Evolutionary conservation across 2,888 invertebrate genomes (phyloP).

Genomic region (Cryptus armator): DNA sequence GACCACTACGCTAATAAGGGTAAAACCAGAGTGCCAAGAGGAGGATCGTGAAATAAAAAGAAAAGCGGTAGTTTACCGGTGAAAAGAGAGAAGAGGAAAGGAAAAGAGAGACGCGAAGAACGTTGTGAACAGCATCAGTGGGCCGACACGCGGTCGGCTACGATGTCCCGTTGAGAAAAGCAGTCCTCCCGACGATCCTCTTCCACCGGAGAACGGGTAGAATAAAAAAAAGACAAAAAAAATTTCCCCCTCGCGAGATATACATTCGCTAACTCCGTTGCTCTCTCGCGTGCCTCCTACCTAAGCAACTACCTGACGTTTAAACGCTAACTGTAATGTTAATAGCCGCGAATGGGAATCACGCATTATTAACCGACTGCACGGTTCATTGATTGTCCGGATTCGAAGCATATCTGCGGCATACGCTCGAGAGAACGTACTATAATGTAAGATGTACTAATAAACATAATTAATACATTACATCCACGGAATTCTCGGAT

Average conservation of each 20-base stretch:
- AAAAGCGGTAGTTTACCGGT: conserved; percentile 11
- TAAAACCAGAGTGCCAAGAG: conserved; percentile 56
- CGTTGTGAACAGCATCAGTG: neutral
- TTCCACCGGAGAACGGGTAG: conserved; percentile 6
- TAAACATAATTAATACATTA: neutral
- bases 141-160: conserved; percentile 29
- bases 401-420: conserved; percentile 21
- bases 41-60: conserved; percentile 22
- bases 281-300: neutral
- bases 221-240: conserved; percentile 32
- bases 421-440: neutral
- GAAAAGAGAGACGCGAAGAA: conserved; percentile 20
- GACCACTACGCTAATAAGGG: conserved; percentile 60
- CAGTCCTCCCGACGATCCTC: conserved; percentile 30
- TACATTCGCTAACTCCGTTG: conserved; percentile 13
- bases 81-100: conserved; percentile 17
- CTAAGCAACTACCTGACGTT: conserved; percentile 22
- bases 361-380: conserved; percentile 70
- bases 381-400: conserved; percentile 63
- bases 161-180: conserved; percentile 54
- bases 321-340: conserved; percentile 64
- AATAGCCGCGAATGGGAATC: conserved; percentile 64
- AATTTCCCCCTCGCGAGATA: neutral
- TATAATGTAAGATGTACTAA: neutral
- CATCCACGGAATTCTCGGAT: neutral